Conservation (phyloP, 2,113 vertebrate species). For the Mus musculus region GRCm39 chr13:116895501-116896000, state of each 20-base stretch:
- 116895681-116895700: conserved; percentile 67
- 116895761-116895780: conserved; percentile 71
- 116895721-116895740: conserved; percentile 53
- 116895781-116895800: conserved; percentile 59
- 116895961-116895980: background rate
- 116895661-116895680: conserved; percentile 54
- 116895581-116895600: too few species aligned
- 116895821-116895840: background rate
- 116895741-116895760: conserved; percentile 48
- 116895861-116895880: conserved; percentile 34
- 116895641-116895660: conserved; percentile 42
- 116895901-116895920: conserved; percentile 71
- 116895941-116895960: conserved; percentile 66
- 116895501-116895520: too few species aligned
- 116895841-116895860: background rate
- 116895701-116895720: conserved; percentile 73
- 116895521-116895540: background rate
- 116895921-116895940: conserved; percentile 33
- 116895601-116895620: background rate
- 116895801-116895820: conserved; percentile 66
- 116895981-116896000: conserved; percentile 28
- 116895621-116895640: conserved; percentile 33
- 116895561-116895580: background rate
- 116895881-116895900: conserved; percentile 67
- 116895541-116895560: background rate